Conservation (phyloP, 2,113 vertebrate genomes). For the Erythrolamprus reginae region DNA sequence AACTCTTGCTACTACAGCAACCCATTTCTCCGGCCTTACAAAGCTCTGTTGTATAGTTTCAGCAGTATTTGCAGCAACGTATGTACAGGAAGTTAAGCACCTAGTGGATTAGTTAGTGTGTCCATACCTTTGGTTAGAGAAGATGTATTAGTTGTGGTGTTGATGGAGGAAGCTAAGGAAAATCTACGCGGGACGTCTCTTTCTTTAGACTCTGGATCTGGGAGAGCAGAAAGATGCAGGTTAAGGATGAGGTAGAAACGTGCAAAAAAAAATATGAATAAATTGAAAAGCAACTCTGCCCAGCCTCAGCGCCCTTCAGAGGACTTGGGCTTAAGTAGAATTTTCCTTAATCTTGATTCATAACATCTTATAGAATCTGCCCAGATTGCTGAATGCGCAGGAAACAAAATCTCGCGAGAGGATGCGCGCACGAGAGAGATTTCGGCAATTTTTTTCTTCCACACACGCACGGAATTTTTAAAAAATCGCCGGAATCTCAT, state of each 20-base stretch:
- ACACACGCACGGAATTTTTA: too few relatives aligned
- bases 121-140: constrained; percentile 84
- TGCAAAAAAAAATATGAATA: constrained; percentile 40
- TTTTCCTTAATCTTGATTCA: neutral
- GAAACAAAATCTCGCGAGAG: too few relatives aligned
- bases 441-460: too few relatives aligned
- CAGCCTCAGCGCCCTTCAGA: neutral
- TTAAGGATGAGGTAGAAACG: constrained; percentile 58
- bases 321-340: neutral
- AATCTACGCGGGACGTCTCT: constrained; percentile 81
- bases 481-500: too few relatives aligned
- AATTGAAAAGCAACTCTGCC: neutral
- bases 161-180: constrained; percentile 85
- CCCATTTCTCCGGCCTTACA: neutral
- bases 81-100: constrained; percentile 14
- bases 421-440: too few relatives aligned
- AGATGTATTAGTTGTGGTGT: constrained; percentile 70
- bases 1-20: neutral
- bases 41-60: neutral
- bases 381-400: too few relatives aligned
- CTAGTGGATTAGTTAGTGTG: constrained; percentile 40
- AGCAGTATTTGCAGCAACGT: neutral
- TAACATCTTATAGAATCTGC: neutral
- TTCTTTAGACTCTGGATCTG: constrained; percentile 80
- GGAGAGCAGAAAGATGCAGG: constrained; percentile 62